These are phyloP conservation scores for Scaptomyza graminum DNA, from an alignment of 1,140 invertebrate genomes.

Conservation along the genomic window DNA sequence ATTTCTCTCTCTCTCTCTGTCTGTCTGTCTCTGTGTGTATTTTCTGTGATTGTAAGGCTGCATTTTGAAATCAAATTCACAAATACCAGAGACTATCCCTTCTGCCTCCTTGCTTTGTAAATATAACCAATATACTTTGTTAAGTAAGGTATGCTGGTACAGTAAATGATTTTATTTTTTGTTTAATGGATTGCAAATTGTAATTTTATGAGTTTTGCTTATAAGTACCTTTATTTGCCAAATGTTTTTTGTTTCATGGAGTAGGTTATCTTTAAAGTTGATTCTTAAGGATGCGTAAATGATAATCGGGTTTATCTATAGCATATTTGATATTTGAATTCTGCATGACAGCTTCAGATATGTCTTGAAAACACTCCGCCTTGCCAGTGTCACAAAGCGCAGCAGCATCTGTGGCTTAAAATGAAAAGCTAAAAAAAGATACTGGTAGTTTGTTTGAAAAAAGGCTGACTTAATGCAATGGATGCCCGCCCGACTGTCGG, in stretches of 20 bases:
- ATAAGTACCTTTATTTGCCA: too few relatives aligned
- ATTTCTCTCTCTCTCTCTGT: background rate
- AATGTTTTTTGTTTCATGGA: too few relatives aligned
- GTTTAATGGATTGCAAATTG: too few relatives aligned
- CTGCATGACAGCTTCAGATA: background rate
- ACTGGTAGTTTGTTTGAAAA: conserved; percentile 37
- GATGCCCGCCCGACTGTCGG: conserved; percentile 23
- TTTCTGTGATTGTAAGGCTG: conserved; percentile 7
- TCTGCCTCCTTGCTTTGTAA: conserved; percentile 31
- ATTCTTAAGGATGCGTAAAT: too few relatives aligned
- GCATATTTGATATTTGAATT: background rate
- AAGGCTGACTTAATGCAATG: conserved; percentile 34
- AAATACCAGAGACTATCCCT: conserved; percentile 46
- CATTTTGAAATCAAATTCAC: conserved; percentile 71
- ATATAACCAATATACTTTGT: background rate
- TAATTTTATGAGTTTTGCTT: too few relatives aligned
- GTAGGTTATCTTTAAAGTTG: too few relatives aligned
- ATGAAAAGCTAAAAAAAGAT: conserved; percentile 1
- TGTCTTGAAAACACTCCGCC: background rate
- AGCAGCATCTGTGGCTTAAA: conserved; percentile 7
- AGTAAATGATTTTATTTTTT: too few relatives aligned
- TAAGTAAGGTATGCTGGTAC: too few relatives aligned
- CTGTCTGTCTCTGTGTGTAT: background rate
- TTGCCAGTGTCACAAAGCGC: conserved; percentile 1
- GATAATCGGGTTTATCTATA: background rate